phyloP scores from a whole-genome alignment of 2,113 vertebrate genomes.

The Furnarius figulus region DNA sequence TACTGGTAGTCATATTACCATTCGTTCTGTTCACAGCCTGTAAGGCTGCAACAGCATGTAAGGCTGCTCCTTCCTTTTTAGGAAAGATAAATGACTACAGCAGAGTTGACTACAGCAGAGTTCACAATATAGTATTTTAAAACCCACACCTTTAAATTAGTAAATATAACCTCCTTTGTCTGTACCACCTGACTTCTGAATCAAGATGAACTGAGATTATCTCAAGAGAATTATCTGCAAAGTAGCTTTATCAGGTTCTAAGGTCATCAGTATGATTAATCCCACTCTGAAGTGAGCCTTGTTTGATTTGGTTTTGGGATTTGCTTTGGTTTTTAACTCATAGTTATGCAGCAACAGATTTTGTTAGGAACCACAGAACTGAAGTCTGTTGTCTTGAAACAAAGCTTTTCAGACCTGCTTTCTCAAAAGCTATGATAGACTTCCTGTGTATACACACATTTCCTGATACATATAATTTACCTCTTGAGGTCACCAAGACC shows the following conservation, averaged over 20 bases:
- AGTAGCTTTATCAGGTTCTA: not conserved
- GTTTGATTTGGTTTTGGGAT: not conserved
- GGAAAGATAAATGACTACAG: not conserved
- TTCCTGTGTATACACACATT: not conserved
- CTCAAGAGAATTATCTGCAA: not conserved
- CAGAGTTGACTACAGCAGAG: not conserved
- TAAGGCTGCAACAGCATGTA: not conserved
- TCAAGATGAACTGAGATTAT: not conserved
- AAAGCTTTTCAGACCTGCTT: not conserved
- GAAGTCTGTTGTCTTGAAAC: not conserved
- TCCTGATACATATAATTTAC: not conserved
- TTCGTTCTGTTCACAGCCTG: not conserved
- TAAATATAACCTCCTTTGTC: not conserved
- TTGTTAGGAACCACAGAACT: not conserved
- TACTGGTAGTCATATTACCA: not conserved
- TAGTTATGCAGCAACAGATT: not conserved
- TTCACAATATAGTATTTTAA: not conserved
- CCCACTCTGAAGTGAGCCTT: not conserved
- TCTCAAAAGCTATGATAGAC: not conserved
- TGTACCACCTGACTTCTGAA: not conserved
- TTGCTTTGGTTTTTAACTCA: not conserved
- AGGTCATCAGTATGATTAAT: not conserved
- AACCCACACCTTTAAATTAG: not conserved
- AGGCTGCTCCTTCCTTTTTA: too few relatives aligned
- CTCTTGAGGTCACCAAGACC: not conserved